Base-by-base conservation (phyloP, 1,140 invertebrate genomes). In the Hermetia illucens region DNA sequence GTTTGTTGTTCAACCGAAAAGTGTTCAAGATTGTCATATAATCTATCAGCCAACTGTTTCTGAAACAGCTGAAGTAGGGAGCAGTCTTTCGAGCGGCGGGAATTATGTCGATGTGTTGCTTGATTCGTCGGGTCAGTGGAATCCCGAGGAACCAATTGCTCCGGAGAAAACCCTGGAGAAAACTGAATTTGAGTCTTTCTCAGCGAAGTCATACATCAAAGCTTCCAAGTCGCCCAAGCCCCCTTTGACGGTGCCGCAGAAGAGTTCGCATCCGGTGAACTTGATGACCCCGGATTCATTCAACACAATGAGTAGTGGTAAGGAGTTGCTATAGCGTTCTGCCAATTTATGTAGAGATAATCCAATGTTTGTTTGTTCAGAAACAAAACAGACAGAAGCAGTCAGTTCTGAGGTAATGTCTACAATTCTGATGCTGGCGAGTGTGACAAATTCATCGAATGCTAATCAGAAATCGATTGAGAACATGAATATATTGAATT, bases 261-360 rank as follows among this genome's bases (percentile, higher is more conserved):
- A 44, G 52, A 6, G 51, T 50, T n/a, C 30, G 55, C 12, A 18
- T 4, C 41, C 40, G 55, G 60, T 46, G 45, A 85, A 79, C 50
- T 68, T 91, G 2, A 81, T 93, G 72, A 88, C 86, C 2, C 87
- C 88, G 0, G 85, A 91, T 57, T 85, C 83, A 5, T 93, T 91
- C 49, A 84, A 74, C 62, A 82, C 68, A 27, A 68, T 74, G 2
- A 80, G 74, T 8, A 67, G 74, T 1, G 65, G 65, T 8, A 67
- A 68, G n/a, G 40, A 68, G 64, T 40, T 47, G 45, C 8, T 34
- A 27, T 27, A 27, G 24, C 24, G n/a, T n/a, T n/a, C n/a, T n/a
- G n/a, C n/a, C 8, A 27, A 27, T 27, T 8, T 27, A 27, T 27
- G 8, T 9, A 27, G 8, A 8, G 8, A 9, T 8, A 27, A 27